Evolutionary conservation across 2,888 invertebrate species (phyloP), one percentile per base, ranked within the genome.

Genomic region (Diarsia mendica): DNA sequence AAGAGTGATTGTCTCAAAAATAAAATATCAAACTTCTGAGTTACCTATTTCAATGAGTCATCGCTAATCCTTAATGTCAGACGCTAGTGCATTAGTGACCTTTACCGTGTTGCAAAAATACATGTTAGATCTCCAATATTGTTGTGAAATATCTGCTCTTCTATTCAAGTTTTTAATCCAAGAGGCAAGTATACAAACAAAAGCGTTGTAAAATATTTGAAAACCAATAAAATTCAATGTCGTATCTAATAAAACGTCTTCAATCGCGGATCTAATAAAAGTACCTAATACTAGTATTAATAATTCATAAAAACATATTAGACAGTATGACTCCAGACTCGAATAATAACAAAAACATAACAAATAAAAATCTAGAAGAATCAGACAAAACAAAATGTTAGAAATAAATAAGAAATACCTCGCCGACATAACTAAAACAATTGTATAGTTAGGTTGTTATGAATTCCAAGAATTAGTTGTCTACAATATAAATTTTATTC

Each of bases 111-210:
- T 60, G 65, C 46, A 66, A 60, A 63, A 51, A 60, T 58, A 58
- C 15, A 51, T 39, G 55, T 77, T 58, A 4, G 1, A 9, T 55
- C 23, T 18, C 0, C 0, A 48, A 51, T 46, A 15, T 44, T 44
- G 51, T 66, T 75, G 11, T n/a, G 20, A 61, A 76, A 75, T 60
- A 63, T 3, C n/a, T 13, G 66, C 8, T 13, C n/a, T 18, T 49
- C 18, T 18, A 44, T 60, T 23, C 10, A 44, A 58, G n/a, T 44
- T 23, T 55, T n/a, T n/a, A 20, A 6, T 3, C 58, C 23, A n/a
- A 1, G 3, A 28, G 9, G 33, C n/a, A 18, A 11, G 15, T 33
- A 48, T 70, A 13, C 11, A 63, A 69, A 64, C n/a, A 33, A 74
- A 73, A 49, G 0, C 18, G 18, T 64, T 15, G 3, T 13, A 20